A percentile compares a stretch with the other conserved stretches of the same genome.
Evolutionary conservation across 2,113 vertebrate genomes (phyloP).

Genomic region (Microtus richardsoni): DNA sequence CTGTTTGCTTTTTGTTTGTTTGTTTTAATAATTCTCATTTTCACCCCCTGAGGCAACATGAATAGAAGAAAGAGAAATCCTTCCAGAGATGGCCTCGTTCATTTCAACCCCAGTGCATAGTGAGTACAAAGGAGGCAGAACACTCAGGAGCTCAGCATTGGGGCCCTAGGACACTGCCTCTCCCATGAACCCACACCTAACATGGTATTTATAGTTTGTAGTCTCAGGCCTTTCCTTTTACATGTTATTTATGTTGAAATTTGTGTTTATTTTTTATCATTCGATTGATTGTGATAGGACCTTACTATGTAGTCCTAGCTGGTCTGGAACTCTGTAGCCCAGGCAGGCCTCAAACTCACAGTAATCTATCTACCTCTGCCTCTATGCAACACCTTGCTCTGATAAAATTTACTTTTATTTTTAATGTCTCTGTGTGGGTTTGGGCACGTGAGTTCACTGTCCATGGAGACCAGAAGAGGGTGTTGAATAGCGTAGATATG

Average conservation of each 20-base stretch:
- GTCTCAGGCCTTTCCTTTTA: not conserved
- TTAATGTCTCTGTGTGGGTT: not conserved
- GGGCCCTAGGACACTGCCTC: too few relatives aligned
- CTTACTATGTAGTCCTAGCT: not conserved
- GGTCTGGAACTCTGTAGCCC: not conserved
- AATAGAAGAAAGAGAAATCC: conserved; percentile 30
- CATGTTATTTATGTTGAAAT: not conserved
- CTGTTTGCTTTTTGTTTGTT: conserved; percentile 22
- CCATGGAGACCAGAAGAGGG: not conserved
- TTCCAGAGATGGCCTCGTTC: not conserved
- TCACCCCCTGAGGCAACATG: conserved; percentile 16
- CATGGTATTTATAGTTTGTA: not conserved
- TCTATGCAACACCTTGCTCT: not conserved
- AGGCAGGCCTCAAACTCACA: not conserved
- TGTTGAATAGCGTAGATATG: not conserved
- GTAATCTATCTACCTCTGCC: not conserved
- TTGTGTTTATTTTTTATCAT: not conserved
- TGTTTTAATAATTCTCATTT: conserved; percentile 50
- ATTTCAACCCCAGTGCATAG: conserved; percentile 19
- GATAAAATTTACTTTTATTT: not conserved
- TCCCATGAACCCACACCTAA: not conserved
- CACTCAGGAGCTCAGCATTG: not conserved
- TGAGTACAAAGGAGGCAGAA: not conserved
- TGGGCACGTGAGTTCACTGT: not conserved
- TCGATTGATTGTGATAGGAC: not conserved